phyloP scores from a whole-genome alignment of 92 coral and sea anemone species.

The Umimayanthus kanabou region DNA sequence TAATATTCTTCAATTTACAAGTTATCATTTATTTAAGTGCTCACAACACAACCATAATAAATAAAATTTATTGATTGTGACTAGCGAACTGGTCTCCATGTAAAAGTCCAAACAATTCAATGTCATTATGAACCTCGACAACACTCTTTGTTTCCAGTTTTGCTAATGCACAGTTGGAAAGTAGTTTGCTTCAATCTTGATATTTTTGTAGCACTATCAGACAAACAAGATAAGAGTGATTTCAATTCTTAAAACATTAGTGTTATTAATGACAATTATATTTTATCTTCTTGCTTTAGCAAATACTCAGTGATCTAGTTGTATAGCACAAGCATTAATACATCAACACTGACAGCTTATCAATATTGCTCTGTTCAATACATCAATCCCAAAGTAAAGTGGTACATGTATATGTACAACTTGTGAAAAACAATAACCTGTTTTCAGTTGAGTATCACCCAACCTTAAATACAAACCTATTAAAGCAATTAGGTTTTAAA shows the following conservation, averaged over 20 bases:
- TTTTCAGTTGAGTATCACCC: background rate
- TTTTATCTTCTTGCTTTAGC: conserved; percentile 1
- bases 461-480: background rate
- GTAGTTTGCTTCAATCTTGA: background rate
- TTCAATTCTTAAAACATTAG: conserved; percentile 11
- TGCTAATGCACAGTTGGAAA: background rate
- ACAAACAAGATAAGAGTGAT: background rate
- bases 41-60: background rate
- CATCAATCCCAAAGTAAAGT: background rate
- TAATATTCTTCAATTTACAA: background rate
- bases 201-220: background rate
- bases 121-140: background rate
- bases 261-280: background rate
- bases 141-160: background rate
- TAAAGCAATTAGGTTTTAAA: background rate
- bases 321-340: background rate
- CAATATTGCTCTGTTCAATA: background rate
- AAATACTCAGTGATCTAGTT: background rate
- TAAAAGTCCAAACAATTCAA: background rate
- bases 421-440: background rate
- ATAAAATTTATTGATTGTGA: background rate
- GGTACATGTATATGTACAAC: background rate
- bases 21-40: background rate
- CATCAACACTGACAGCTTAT: background rate
- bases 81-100: background rate